phyloP scores from a whole-genome alignment of 2,888 invertebrate species.

The Noctua fimbriata region DNA sequence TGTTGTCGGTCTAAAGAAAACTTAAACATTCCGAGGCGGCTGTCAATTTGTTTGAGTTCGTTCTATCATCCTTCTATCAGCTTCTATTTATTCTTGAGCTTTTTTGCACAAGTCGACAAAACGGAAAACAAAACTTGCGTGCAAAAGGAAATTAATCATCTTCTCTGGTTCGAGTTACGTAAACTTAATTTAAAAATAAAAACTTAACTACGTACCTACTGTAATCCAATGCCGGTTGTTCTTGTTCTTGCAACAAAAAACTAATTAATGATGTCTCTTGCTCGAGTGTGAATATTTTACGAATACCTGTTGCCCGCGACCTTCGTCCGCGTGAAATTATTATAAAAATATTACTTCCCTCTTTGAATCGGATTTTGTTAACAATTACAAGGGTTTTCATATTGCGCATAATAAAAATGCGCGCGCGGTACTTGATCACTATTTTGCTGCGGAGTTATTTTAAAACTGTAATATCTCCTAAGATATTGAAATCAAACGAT shows the following conservation, averaged over 20 bases:
- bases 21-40: not conserved
- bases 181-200: not conserved
- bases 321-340: no score
- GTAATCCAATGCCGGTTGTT: constrained; percentile 13
- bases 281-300: not conserved
- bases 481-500: no score
- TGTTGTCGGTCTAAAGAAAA: not conserved
- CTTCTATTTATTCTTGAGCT: not conserved
- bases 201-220: not conserved
- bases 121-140: not conserved
- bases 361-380: no score
- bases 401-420: no score
- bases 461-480: no score
- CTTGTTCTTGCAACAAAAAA: constrained; percentile 7
- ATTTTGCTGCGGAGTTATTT: no score
- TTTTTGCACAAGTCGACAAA: not conserved
- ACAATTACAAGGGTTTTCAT: no score
- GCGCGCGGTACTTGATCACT: no score
- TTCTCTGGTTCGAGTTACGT: not conserved
- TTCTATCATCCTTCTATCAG: not conserved
- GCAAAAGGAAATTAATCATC: not conserved
- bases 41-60: not conserved
- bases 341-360: no score
- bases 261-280: not conserved
- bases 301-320: no score